Conservation (phyloP, 2,888 invertebrate genomes). For the Hypolimnas misippus region DNA sequence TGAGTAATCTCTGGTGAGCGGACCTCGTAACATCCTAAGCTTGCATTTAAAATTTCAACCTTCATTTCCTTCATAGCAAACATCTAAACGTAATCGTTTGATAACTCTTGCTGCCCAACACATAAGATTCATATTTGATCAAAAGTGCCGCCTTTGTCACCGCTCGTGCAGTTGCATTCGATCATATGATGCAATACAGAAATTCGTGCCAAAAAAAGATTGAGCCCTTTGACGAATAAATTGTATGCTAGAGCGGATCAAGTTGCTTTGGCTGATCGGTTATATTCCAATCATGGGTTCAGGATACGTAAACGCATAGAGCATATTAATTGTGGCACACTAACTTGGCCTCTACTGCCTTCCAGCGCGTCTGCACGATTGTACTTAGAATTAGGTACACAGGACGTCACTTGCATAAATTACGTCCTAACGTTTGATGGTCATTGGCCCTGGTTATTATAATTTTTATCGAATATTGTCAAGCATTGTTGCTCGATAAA, state of each 20-base stretch:
- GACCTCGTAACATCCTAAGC: conserved; percentile 50
- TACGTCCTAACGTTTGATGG: conserved; percentile 35
- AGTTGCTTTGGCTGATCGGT: conserved; percentile 43
- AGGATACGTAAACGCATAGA: conserved; percentile 55
- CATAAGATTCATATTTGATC: conserved; percentile 26
- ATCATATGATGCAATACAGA: conserved; percentile 54
- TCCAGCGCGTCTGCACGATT: conserved; percentile 42
- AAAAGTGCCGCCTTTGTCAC: conserved; percentile 8
- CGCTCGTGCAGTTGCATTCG: conserved; percentile 26
- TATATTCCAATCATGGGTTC: conserved; percentile 61
- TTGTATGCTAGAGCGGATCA: conserved; percentile 33
- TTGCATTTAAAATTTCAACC: conserved; percentile 52
- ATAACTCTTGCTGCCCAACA: background rate
- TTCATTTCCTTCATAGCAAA: conserved; percentile 54
- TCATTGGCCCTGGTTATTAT: conserved; percentile 38
- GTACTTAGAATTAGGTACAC: conserved; percentile 43
- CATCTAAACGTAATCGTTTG: background rate
- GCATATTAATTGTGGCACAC: conserved; percentile 67
- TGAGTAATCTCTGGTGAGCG: conserved; percentile 36
- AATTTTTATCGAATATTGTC: conserved; percentile 8
- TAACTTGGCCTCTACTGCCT: conserved; percentile 49
- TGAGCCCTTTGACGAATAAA: conserved; percentile 39
- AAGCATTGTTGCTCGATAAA: background rate
- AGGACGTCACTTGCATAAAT: conserved; percentile 43
- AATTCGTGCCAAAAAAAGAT: conserved; percentile 42